A percentile compares a stretch with the other conserved stretches of the same genome.
Evolutionary conservation across 1,140 invertebrate genomes (phyloP).

Genomic region (Lycorma delicatula): DNA sequence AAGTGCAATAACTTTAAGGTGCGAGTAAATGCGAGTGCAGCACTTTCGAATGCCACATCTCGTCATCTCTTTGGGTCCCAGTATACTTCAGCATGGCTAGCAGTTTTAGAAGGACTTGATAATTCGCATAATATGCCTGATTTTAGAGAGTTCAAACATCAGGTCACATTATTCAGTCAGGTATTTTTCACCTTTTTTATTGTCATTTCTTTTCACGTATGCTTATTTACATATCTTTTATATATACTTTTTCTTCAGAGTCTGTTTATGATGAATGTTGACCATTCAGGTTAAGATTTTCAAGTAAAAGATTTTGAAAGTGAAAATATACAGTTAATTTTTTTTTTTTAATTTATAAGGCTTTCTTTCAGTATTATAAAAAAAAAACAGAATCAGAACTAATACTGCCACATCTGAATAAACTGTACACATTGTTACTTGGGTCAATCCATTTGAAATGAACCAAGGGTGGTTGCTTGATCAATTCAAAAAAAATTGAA

Average conservation of each 20-base stretch:
- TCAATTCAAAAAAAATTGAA: too few relatives aligned
- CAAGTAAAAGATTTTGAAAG: neutral
- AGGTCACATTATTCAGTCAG: slow-evolving; percentile 15
- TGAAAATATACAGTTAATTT: neutral
- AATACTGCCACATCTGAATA: too few relatives aligned
- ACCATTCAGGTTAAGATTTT: neutral
- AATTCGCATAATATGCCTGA: slow-evolving; percentile 23
- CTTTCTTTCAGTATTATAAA: neutral
- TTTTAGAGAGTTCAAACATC: slow-evolving; percentile 22
- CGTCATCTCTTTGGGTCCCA: slow-evolving; percentile 8
- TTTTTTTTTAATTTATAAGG: neutral
- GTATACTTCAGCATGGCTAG: slow-evolving; percentile 12
- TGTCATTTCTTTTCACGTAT: neutral
- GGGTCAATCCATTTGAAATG: too few relatives aligned
- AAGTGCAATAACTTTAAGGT: slow-evolving; percentile 23
- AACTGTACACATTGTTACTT: too few relatives aligned
- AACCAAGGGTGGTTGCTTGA: too few relatives aligned
- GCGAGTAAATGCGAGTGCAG: slow-evolving; percentile 18
- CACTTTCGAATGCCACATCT: slow-evolving; percentile 11
- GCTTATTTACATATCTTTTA: neutral
- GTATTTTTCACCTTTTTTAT: neutral
- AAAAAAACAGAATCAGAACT: neutral
- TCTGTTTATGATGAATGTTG: neutral
- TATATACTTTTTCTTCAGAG: neutral
- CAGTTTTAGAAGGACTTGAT: slow-evolving; percentile 21